Evolutionary conservation across 1,140 invertebrate genomes (phyloP), one percentile per base, ranked within the genome.

Genomic region (Drosophila fuyamai): DNA sequence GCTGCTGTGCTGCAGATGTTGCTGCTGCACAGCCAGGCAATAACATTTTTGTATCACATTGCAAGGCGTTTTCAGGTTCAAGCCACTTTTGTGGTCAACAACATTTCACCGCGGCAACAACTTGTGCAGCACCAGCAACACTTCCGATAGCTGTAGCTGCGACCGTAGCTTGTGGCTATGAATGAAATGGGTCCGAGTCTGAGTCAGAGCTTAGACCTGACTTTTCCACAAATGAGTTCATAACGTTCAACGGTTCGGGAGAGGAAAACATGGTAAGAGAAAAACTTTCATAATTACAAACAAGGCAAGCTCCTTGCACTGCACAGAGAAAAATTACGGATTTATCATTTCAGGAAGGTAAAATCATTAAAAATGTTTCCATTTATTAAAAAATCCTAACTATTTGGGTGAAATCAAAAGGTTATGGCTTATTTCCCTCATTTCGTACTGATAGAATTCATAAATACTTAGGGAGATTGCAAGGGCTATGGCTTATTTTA

Each of bases 281-380:
- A 86, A 86, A 86, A 86, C 82, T 88, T 88, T 86, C 77, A 86
- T 86, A 88, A 86, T 88, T 88, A 88, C 76, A 79, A 81, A 53
- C 58, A 62, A 79, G 78, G 63, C 65, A 14, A 27, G 29, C 67
- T 71, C 65, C 67, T 71, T 50, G 65, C 65, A 1, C 9, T 43
- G 40, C 54, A 62, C 54, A 32, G 59, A 32, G 36, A 5, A 41
- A 62, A 62, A 32, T 57, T 23, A 14, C 13, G 29, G 5, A 1
- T 7, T 7, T 6, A 1, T 8, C 29, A n/a, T 40, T 40, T 38
- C 23, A 23, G 23, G 23, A 23, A 23, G 23, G 3, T 23, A 2
- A 4, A 4, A 23, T 23, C 2, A 23, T 23, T 23, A 23, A 4
- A 23, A 2, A 23, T 4, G 23, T 23, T 23, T 23, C 2, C 0